Percentiles rank a stretch among this genome's conserved stretches.
These are phyloP conservation scores for Hypercompe scribonia DNA, from an alignment of 2,888 invertebrate species.

Conservation along the genomic window DNA sequence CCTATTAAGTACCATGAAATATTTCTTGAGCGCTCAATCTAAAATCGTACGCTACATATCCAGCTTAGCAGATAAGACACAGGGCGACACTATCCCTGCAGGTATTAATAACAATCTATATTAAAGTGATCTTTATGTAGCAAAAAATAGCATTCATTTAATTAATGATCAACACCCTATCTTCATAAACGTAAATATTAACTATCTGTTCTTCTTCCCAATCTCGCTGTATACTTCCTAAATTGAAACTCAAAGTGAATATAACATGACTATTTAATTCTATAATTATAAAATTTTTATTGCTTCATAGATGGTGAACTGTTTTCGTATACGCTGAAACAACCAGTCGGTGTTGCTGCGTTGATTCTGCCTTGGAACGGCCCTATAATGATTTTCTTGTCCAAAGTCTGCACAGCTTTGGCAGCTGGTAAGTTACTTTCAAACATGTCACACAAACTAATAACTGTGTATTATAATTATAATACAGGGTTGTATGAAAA, in stretches of 20 bases:
- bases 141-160: too few species aligned
- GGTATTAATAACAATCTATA: slow-evolving; percentile 57
- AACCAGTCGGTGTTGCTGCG: slow-evolving; percentile 90
- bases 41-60: slow-evolving; percentile 91
- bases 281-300: too few species aligned
- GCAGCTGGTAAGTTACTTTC: slow-evolving; percentile 71
- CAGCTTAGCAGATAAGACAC: slow-evolving; percentile 95
- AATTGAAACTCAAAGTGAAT: too few species aligned
- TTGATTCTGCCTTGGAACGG: slow-evolving; percentile 97
- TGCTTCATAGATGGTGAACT: slow-evolving; percentile 88
- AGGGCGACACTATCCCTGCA: slow-evolving; percentile 89
- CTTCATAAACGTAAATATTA: too few species aligned
- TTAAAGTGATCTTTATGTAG: too few species aligned
- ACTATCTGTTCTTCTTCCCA: too few species aligned
- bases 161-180: too few species aligned
- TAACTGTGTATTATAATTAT: too few species aligned
- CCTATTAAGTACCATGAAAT: slow-evolving; percentile 88
- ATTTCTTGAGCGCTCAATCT: slow-evolving; percentile 80
- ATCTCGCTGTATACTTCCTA: too few species aligned
- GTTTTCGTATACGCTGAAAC: slow-evolving; percentile 89
- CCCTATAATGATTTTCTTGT: slow-evolving; percentile 92
- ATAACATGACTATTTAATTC: too few species aligned
- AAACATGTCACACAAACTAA: too few species aligned
- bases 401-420: slow-evolving; percentile 93
- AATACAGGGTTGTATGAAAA: too few species aligned